Conservation (phyloP, 1,140 invertebrate species). For the Chironomus striatipennis region DNA sequence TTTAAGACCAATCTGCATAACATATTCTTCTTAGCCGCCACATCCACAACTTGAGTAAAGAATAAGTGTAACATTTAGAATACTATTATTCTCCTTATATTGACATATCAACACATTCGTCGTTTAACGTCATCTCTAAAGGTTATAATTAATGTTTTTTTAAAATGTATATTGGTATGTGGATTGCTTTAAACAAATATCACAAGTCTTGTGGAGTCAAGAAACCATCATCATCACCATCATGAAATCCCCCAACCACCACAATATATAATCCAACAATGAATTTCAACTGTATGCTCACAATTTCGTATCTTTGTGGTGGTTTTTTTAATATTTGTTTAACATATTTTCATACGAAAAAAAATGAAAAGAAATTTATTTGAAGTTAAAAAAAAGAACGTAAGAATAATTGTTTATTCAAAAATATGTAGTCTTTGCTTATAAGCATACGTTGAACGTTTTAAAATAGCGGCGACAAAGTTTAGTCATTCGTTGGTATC, state of each 20-base stretch:
- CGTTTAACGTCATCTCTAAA: neutral
- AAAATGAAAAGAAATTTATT: constrained; percentile 1
- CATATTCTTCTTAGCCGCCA: too few relatives aligned
- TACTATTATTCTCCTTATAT: too few relatives aligned
- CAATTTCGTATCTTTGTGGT: neutral
- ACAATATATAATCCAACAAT: neutral
- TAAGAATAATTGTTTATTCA: constrained; percentile 15
- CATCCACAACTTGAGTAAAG: too few relatives aligned
- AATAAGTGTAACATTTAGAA: too few relatives aligned
- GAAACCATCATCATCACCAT: neutral
- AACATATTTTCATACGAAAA: constrained; percentile 19
- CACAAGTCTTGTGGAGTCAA: constrained; percentile 10
- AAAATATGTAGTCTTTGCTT: constrained; percentile 8
- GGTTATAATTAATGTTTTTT: neutral
- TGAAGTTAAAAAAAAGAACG: constrained; percentile 7
- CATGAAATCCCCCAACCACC: neutral
- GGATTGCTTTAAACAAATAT: neutral
- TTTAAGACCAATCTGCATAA: too few relatives aligned
- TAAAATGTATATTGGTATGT: neutral
- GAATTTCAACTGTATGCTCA: neutral
- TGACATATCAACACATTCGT: too few relatives aligned
- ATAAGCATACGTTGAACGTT: neutral
- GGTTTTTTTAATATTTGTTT: constrained; percentile 19
- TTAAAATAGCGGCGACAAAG: neutral
- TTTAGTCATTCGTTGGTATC: constrained; percentile 2